These are phyloP conservation scores for Xylocopa sonorina DNA, from an alignment of 1,140 invertebrate genomes.

Conservation along the genomic window DNA sequence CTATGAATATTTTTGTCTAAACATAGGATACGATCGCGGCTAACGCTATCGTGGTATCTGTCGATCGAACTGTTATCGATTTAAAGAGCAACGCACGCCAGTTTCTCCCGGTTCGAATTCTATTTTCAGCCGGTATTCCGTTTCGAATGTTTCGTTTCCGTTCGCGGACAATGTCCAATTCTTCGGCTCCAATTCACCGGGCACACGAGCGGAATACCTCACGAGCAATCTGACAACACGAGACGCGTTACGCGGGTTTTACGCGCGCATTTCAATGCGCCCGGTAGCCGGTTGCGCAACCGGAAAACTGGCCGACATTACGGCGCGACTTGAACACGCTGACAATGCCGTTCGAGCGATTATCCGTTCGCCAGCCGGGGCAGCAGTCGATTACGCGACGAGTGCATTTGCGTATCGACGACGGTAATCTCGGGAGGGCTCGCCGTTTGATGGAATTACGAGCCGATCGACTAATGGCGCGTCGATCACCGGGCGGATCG, in stretches of 20 bases:
- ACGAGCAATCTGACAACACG: background rate
- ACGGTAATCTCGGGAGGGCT: slow-evolving; percentile 36
- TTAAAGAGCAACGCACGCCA: too few species aligned
- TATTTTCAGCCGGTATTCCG: too few species aligned
- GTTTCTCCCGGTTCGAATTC: background rate
- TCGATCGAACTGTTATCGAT: too few species aligned
- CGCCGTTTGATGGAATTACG: slow-evolving; percentile 38
- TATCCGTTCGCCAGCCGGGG: slow-evolving; percentile 26
- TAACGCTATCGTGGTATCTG: too few species aligned
- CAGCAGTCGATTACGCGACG: slow-evolving; percentile 48
- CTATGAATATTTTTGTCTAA: too few species aligned
- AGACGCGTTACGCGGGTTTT: slow-evolving; percentile 3
- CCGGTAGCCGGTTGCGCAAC: slow-evolving; percentile 42
- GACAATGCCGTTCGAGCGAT: slow-evolving; percentile 45
- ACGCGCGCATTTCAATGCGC: slow-evolving; percentile 10
- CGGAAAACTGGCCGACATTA: slow-evolving; percentile 55
- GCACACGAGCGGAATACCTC: background rate
- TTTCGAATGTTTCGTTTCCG: too few species aligned
- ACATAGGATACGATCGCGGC: too few species aligned
- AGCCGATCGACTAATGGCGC: slow-evolving; percentile 29
- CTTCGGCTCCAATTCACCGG: background rate
- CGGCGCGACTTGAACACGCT: slow-evolving; percentile 20
- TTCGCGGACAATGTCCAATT: background rate
- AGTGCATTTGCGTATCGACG: slow-evolving; percentile 57
- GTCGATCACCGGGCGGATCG: background rate